Conservation (phyloP, 2,113 vertebrate genomes). For the Paracanthobrama guichenoti region DNA sequence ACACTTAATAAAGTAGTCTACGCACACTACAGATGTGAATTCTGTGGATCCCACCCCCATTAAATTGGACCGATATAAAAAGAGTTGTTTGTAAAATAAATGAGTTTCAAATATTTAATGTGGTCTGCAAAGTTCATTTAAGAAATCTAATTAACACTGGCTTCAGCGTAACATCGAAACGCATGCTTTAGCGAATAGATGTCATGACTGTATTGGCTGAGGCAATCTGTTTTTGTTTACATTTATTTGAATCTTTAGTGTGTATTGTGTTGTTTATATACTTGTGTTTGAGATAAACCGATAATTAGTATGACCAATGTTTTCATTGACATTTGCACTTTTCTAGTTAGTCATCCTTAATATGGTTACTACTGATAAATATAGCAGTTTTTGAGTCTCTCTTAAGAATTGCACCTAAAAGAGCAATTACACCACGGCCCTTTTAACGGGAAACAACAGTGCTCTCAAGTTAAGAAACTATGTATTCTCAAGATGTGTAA, state of each 20-base stretch:
- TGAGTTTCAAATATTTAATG: not conserved
- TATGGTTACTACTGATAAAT: not conserved
- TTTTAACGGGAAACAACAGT: not conserved
- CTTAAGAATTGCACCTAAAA: not conserved
- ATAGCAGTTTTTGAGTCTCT: not conserved
- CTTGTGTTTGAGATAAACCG: not conserved
- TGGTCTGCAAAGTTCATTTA: not conserved
- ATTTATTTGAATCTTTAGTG: not conserved
- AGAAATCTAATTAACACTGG: not conserved
- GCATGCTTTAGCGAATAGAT: not conserved
- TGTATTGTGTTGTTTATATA: not conserved
- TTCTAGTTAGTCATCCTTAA: not conserved
- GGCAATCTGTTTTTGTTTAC: not conserved
- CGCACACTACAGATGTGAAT: slow-evolving; percentile 2
- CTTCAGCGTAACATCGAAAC: not conserved
- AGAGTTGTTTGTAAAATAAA: slow-evolving; percentile 38
- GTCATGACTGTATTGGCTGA: not conserved
- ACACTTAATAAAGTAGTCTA: slow-evolving; percentile 36
- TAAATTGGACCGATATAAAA: not conserved
- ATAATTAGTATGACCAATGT: too few species aligned
- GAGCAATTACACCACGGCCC: not conserved
- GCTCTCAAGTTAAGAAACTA: not conserved
- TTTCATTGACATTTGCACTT: not conserved
- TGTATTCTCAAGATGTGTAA: too few species aligned
- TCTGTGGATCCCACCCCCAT: not conserved